Evolutionary conservation across 2,113 vertebrate genomes (phyloP).

Genomic region (Epinephelus cyanopodus): DNA sequence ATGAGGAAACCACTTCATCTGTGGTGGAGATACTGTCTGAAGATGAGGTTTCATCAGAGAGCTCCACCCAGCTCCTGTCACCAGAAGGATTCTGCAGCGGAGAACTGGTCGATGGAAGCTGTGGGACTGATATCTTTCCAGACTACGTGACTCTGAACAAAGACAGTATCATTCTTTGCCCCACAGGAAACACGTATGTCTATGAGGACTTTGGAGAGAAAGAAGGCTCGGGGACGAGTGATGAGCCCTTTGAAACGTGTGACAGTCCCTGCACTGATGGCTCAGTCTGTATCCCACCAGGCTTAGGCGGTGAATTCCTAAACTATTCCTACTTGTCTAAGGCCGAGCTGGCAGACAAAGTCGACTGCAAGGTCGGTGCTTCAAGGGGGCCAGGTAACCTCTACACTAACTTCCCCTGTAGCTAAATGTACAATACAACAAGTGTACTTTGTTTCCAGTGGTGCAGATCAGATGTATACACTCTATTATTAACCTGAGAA

Average conservation of each 20-base stretch:
- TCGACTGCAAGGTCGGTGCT: not conserved
- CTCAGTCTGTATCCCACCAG: not conserved
- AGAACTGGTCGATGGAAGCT: constrained; percentile 13
- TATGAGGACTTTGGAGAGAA: constrained; percentile 45
- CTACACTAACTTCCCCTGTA: constrained; percentile 75
- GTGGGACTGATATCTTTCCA: constrained; percentile 40
- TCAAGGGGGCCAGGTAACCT: constrained; percentile 36
- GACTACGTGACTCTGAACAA: constrained; percentile 84
- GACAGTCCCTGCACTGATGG: constrained; percentile 24
- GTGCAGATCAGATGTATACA: not conserved
- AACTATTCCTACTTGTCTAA: constrained; percentile 79
- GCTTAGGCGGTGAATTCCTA: constrained; percentile 57
- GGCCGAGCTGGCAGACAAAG: constrained; percentile 40
- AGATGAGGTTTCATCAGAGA: constrained; percentile 36
- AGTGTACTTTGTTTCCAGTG: not conserved
- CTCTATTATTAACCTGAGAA: not conserved
- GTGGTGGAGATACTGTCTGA: constrained; percentile 83
- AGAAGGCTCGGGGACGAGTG: not conserved
- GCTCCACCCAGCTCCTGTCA: constrained; percentile 33
- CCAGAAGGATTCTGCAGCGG: constrained; percentile 12
- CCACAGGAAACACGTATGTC: constrained; percentile 73
- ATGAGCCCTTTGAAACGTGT: constrained; percentile 8
- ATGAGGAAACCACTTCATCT: constrained; percentile 75
- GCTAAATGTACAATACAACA: constrained; percentile 8
- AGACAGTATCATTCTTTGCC: constrained; percentile 47